Base-by-base conservation (phyloP, 2,113 vertebrate genomes). In the Ornithorhynchus anatinus region DNA sequence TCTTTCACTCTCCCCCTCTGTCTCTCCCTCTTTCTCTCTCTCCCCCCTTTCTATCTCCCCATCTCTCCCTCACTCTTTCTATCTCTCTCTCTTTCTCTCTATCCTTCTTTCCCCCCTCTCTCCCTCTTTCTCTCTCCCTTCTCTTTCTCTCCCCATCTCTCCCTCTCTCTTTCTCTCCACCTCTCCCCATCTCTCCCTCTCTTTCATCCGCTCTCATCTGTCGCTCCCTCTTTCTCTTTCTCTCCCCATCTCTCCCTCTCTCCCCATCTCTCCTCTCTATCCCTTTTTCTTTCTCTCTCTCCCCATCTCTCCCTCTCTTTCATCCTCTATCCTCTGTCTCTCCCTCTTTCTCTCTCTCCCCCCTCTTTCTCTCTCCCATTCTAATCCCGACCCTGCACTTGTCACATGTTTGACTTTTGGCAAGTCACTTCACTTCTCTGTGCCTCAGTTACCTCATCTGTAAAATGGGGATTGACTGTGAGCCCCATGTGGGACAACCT, bases 151-250 rank as follows among this genome's bases (percentile, higher is more conserved):
- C 7, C 25, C 31, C 20, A 47, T 17, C 35, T 7, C 6, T 15
- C 8, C 33, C 32, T 42, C 35, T 10, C 8, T 7, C 32, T 7
- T 14, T 1, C 0, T 9, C n/a, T n/a, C 36, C 5, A n/a, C 4
- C 19, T 9, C 19, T 22, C 3, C 8, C n/a, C n/a, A n/a, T n/a
- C n/a, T n/a, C n/a, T n/a, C n/a, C n/a, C n/a, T n/a, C n/a, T n/a
- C n/a, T n/a, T n/a, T n/a, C 0, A 3, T 15, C 35, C 53, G 7
- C 6, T 37, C 8, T 15, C 4, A 7, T 13, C 44, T 7, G 40
- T 5, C 6, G 1, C 27, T 17, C 17, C 9, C 14, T 7, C 10
- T 20, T 8, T 9, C 42, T 5, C 2, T 1, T 16, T 25, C 22
- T 10, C 9, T 15, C 9, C 13, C 15, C 23, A 22, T 9, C n/a